Conservation (phyloP, 1,140 invertebrate genomes). For the Ceratina australensis region DNA sequence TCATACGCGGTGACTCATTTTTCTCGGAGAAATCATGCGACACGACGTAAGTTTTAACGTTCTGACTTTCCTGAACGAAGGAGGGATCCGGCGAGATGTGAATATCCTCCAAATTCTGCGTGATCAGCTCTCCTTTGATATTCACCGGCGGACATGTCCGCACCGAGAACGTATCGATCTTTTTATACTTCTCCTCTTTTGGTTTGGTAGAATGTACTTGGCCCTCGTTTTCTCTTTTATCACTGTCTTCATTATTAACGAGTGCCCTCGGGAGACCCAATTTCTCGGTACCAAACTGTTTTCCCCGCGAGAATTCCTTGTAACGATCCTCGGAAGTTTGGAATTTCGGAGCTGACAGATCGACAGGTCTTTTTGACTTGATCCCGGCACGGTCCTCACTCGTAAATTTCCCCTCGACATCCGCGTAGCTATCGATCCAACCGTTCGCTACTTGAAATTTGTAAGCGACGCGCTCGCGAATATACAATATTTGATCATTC, state of each 20-base stretch:
- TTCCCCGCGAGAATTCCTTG: slow-evolving; percentile 1
- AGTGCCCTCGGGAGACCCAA: neutral
- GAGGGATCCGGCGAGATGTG: slow-evolving; percentile 68
- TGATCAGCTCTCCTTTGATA: slow-evolving; percentile 61
- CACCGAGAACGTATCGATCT: neutral
- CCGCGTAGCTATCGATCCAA: slow-evolving; percentile 5
- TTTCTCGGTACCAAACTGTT: neutral
- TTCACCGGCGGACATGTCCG: slow-evolving; percentile 61
- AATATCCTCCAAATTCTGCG: slow-evolving; percentile 59
- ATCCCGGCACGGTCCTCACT: neutral
- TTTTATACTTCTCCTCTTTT: neutral
- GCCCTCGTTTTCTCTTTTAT: neutral
- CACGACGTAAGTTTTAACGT: slow-evolving; percentile 55
- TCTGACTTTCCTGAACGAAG: slow-evolving; percentile 29
- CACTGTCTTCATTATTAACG: neutral
- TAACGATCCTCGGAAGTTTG: neutral
- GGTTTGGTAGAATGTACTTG: accelerated
- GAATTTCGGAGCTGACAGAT: slow-evolving; percentile 46
- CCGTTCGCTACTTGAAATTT: slow-evolving; percentile 65
- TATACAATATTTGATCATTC: slow-evolving; percentile 60
- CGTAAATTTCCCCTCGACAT: neutral
- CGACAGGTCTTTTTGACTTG: neutral
- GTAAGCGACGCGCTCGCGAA: slow-evolving; percentile 64
- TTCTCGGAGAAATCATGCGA: slow-evolving; percentile 21
- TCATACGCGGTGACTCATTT: neutral